These are phyloP conservation scores for Coptotermes formosanus DNA, from an alignment of 1,140 invertebrate species.

Conservation along the genomic window DNA sequence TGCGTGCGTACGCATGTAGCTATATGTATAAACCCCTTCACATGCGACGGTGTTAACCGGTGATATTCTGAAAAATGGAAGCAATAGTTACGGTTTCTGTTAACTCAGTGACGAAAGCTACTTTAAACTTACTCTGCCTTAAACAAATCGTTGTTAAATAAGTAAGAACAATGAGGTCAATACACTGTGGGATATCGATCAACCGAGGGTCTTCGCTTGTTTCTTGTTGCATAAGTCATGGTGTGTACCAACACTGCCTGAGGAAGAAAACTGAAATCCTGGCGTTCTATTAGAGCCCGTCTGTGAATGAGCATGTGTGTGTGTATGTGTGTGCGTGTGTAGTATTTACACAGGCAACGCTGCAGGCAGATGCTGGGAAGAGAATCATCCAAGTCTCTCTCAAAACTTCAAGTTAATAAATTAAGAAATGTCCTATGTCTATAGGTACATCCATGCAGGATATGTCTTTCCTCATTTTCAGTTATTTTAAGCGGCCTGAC, in stretches of 20 bases:
- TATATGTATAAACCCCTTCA: too few species aligned
- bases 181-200: too few species aligned
- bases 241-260: neutral
- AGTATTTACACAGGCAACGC: neutral
- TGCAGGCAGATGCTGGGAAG: neutral
- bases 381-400: slow-evolving; percentile 10
- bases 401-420: neutral
- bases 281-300: neutral
- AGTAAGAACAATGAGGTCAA: too few species aligned
- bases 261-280: neutral
- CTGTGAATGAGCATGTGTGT: neutral
- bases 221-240: neutral
- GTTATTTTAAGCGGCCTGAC: neutral
- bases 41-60: too few species aligned
- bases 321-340: neutral
- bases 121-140: too few species aligned
- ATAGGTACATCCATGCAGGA: neutral
- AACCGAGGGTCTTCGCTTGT: neutral
- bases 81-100: too few species aligned
- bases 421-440: neutral
- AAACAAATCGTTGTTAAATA: too few species aligned
- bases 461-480: neutral
- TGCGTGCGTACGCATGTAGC: too few species aligned
- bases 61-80: too few species aligned
- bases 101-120: too few species aligned